phyloP scores from a whole-genome alignment of 2,888 invertebrate species.

The Caenorhabditis zanzibari region DNA sequence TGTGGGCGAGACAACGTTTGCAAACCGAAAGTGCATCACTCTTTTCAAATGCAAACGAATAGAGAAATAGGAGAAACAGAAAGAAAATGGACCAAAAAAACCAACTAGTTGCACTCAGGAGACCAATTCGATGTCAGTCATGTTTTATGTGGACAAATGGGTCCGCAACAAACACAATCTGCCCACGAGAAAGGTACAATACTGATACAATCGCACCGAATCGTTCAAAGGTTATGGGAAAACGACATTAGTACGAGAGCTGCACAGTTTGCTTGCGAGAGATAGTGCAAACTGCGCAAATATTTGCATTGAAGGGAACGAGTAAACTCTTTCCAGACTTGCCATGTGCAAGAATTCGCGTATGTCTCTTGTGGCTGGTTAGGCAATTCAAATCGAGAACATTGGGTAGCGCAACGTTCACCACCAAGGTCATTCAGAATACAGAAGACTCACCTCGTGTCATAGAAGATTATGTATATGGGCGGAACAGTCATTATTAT shows the following conservation, averaged over 20 bases:
- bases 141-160: background rate
- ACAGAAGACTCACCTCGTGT: too few relatives aligned
- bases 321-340: constrained; percentile 32
- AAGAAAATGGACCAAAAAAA: constrained; percentile 1
- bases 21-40: constrained; percentile 27
- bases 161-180: background rate
- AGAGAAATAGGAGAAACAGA: background rate
- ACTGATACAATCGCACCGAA: constrained; percentile 1
- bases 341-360: constrained; percentile 9
- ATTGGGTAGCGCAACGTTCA: background rate
- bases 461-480: background rate
- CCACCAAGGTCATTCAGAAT: too few relatives aligned
- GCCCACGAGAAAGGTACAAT: background rate
- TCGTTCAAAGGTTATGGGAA: constrained; percentile 45
- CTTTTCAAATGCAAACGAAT: constrained; percentile 31
- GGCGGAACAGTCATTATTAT: background rate
- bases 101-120: background rate
- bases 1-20: constrained; percentile 8
- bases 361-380: background rate
- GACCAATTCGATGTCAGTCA: background rate
- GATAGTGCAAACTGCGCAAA: constrained; percentile 41
- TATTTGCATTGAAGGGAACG: constrained; percentile 27
- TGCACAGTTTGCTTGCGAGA: constrained; percentile 40
- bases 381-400: background rate
- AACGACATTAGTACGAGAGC: constrained; percentile 21